These are phyloP conservation scores for Siniperca chuatsi DNA, from an alignment of 2,113 vertebrate species.

Conservation along the genomic window DNA sequence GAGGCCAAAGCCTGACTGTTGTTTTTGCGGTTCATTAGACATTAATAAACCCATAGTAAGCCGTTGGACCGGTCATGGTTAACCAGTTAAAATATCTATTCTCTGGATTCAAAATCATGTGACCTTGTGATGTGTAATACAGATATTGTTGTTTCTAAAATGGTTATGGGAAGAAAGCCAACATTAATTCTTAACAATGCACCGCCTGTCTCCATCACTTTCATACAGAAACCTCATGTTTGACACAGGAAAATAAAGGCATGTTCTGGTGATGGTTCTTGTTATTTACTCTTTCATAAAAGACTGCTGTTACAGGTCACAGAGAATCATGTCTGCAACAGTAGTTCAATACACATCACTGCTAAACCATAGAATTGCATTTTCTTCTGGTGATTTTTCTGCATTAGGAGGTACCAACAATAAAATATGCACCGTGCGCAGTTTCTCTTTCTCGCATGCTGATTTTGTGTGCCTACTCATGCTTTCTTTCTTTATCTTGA, in stretches of 20 bases:
- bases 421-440: slow-evolving; percentile 22
- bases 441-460: background rate
- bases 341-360: slow-evolving; percentile 17
- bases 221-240: slow-evolving; percentile 1
- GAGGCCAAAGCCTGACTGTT: background rate
- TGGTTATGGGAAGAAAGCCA: background rate
- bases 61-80: background rate
- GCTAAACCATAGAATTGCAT: slow-evolving; percentile 26
- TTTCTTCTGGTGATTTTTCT: slow-evolving; percentile 21
- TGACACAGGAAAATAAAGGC: background rate
- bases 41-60: background rate
- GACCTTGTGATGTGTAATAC: background rate
- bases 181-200: background rate
- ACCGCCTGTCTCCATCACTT: background rate
- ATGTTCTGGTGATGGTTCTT: slow-evolving; percentile 16
- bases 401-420: slow-evolving; percentile 1
- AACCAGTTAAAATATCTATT: background rate
- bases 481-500: background rate
- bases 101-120: background rate
- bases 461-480: background rate
- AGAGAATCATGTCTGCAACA: slow-evolving; percentile 24
- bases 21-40: background rate
- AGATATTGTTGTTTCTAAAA: background rate
- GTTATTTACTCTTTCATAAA: background rate
- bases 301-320: slow-evolving; percentile 38